A percentile compares a stretch with the other conserved stretches of the same genome.
Evolutionary conservation across 2,113 vertebrate species (phyloP).

Genomic region (Malurus elegans): DNA sequence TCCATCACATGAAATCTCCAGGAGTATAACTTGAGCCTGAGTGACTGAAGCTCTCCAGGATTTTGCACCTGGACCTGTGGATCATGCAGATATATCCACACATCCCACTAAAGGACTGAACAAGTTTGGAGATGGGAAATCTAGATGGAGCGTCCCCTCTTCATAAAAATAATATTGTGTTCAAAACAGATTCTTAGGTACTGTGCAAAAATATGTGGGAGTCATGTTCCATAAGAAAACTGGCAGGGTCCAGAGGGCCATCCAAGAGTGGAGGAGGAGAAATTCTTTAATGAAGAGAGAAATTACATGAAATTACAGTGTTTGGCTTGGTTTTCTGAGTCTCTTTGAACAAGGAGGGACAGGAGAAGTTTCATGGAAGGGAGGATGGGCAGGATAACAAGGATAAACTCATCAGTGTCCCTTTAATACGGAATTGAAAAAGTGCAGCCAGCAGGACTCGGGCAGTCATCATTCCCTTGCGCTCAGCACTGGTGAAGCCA

Average conservation of each 20-base stretch:
- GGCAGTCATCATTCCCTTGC: neutral
- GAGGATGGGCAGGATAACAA: neutral
- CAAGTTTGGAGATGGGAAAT: neutral
- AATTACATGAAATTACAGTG: neutral
- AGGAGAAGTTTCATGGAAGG: neutral
- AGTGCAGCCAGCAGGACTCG: neutral
- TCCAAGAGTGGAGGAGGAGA: neutral
- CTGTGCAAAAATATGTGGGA: neutral
- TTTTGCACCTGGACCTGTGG: neutral
- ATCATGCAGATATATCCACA: neutral
- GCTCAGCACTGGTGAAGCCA: neutral
- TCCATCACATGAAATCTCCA: neutral
- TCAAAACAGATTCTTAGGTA: neutral
- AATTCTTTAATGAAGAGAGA: neutral
- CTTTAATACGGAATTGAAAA: neutral
- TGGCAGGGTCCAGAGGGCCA: neutral
- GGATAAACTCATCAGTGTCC: neutral
- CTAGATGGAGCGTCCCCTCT: neutral
- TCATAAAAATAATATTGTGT: neutral
- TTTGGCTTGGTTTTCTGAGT: neutral
- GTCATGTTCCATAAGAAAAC: neutral
- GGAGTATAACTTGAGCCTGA: neutral
- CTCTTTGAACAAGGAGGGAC: neutral
- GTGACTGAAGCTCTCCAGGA: accelerated
- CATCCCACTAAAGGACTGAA: neutral